Base-by-base conservation (phyloP, 2,113 vertebrate species). In the Neoarius graeffei region DNA sequence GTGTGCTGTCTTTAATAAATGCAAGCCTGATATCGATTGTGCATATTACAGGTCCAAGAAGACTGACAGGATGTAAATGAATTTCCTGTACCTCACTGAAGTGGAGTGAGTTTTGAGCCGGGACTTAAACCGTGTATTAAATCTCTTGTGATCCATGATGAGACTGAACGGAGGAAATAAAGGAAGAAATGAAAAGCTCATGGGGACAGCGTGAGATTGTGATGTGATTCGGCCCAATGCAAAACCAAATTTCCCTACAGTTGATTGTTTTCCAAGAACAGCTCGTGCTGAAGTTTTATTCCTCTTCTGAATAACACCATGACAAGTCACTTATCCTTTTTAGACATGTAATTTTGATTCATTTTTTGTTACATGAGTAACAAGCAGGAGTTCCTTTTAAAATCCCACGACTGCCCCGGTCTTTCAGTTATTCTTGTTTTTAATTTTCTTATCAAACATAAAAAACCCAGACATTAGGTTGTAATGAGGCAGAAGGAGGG, bases 21-120 rank as follows among this genome's bases (percentile, higher is more conserved):
- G 30, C 30, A 82, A 62, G 80, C 20, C 80, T 48, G 57, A 42
- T 60, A 82, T 82, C 20, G 80, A 62, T 82, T 62, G 27, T 42
- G 57, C 80, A 48, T 82, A 82, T 82, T 48, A 48, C 80, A 48
- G 56, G 35, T 14, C 27, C 30, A 4, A 23, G 30, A 62, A 42
- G 80, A 82, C 57, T 82, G 80, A 82, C 57, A 62, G 80, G 57
- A 82, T 62, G 57, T 82, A 82, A 82, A 82, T 62, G 30, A 62
- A 81, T 42, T 82, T 82, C 80, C 80, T 82, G 80, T 30, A 82
- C 59, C 48, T 82, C 1, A 48, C 80, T 62, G 80, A 42, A 62
- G 56, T 81, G n/a, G 17, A 30, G 80, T 48, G 57, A 82, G 11
- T 62, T 82, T 62, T 48, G 30, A 48, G 57, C 62, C 35, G 59